Conservation (phyloP, 2,113 vertebrate species). For the Gymnogyps californianus region DNA sequence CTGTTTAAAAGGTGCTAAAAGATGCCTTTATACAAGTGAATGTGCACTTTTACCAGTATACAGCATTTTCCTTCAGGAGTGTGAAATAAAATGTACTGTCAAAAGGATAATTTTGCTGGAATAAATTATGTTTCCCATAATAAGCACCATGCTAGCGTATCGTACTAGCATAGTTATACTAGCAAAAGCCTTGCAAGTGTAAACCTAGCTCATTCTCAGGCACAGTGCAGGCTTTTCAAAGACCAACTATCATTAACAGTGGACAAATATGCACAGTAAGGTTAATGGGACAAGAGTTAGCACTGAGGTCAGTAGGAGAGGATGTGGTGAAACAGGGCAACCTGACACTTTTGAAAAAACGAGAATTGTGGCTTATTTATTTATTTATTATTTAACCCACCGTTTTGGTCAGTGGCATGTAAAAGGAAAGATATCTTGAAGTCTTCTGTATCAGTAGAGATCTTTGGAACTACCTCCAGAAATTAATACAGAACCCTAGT, state of each 20-base stretch:
- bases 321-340: not conserved
- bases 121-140: not conserved
- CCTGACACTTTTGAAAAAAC: not conserved
- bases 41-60: not conserved
- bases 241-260: not conserved
- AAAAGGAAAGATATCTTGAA: not conserved
- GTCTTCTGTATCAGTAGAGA: not conserved
- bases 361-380: not conserved
- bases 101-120: not conserved
- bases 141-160: not conserved
- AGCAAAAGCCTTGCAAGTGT: not conserved
- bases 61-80: not conserved
- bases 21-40: not conserved
- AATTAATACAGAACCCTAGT: not conserved
- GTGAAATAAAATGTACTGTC: not conserved
- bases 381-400: not conserved
- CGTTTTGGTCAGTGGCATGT: accelerated
- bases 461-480: not conserved
- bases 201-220: not conserved
- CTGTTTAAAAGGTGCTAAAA: conserved; percentile 13
- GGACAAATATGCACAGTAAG: accelerated
- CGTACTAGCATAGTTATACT: not conserved
- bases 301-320: not conserved
- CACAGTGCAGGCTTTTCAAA: not conserved
- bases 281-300: not conserved